These are phyloP conservation scores for Rhaphigaster nebulosa DNA, from an alignment of 2,888 invertebrate species.

Conservation along the genomic window DNA sequence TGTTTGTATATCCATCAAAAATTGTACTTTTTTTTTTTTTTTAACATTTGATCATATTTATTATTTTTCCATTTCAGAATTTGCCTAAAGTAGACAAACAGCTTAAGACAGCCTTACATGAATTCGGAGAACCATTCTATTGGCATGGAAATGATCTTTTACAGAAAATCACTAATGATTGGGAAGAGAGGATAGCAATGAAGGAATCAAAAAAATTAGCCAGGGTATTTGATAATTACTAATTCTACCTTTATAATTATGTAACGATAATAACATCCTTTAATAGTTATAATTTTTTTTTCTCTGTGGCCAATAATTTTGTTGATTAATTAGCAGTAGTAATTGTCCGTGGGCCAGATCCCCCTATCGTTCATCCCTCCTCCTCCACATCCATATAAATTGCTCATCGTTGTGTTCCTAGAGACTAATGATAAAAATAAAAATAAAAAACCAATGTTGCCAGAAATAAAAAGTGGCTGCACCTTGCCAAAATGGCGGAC, in stretches of 20 bases:
- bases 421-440: too few species aligned
- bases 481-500: too few species aligned
- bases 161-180: constrained; percentile 53
- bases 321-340: neutral
- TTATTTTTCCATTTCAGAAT: constrained; percentile 61
- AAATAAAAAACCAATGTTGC: too few species aligned
- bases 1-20: neutral
- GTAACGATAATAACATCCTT: neutral
- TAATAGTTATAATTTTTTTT: neutral
- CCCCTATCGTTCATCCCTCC: too few species aligned
- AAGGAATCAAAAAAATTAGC: constrained; percentile 53
- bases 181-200: constrained; percentile 45
- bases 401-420: too few species aligned
- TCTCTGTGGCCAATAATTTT: neutral
- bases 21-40: neutral
- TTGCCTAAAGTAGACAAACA: constrained; percentile 67
- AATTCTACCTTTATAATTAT: neutral
- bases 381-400: too few species aligned
- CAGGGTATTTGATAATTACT: constrained; percentile 25
- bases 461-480: too few species aligned
- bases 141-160: constrained; percentile 60
- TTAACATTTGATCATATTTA: neutral
- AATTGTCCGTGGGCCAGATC: too few species aligned
- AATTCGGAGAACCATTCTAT: constrained; percentile 63
- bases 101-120: constrained; percentile 63